These are phyloP conservation scores for Sebastes diploproa DNA, from an alignment of 2,797 vertebrate genomes.

Conservation along the genomic window DNA sequence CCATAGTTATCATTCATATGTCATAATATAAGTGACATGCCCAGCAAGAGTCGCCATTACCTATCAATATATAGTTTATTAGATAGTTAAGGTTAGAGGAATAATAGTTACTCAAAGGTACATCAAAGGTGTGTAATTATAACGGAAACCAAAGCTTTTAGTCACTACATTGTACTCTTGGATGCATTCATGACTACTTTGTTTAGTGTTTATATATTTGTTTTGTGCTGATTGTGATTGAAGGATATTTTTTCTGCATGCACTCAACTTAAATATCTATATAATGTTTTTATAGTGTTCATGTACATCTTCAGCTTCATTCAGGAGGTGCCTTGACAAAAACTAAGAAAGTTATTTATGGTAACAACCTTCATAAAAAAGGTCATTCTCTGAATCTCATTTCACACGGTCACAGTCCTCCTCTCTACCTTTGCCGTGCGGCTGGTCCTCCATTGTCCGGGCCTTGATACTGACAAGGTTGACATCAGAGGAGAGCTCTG, in stretches of 20 bases:
- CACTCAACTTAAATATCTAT: neutral
- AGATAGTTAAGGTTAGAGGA: neutral
- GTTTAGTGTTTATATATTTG: neutral
- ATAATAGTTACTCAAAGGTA: neutral
- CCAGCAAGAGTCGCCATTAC: too few species aligned
- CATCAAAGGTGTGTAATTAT: neutral
- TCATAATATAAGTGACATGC: too few species aligned
- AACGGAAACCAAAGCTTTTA: neutral
- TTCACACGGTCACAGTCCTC: conserved; percentile 40
- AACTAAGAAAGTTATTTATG: conserved; percentile 63
- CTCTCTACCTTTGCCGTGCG: conserved; percentile 53
- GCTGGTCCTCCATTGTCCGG: conserved; percentile 76
- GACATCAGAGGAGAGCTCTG: conserved; percentile 87
- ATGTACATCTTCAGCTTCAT: neutral
- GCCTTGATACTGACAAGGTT: conserved; percentile 88
- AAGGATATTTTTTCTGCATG: neutral
- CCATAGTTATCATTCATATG: too few species aligned
- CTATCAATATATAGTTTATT: neutral
- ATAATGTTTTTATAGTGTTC: neutral
- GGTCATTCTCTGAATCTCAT: conserved; percentile 63
- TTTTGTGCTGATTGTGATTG: neutral
- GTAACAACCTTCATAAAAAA: conserved; percentile 60
- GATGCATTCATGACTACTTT: neutral
- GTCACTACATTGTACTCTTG: neutral
- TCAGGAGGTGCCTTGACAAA: conserved; percentile 23